A percentile compares a stretch with the other conserved stretches of the same genome.
Evolutionary conservation across 1,140 invertebrate species (phyloP).

Genomic region (Gonioctena quinquepunctata): DNA sequence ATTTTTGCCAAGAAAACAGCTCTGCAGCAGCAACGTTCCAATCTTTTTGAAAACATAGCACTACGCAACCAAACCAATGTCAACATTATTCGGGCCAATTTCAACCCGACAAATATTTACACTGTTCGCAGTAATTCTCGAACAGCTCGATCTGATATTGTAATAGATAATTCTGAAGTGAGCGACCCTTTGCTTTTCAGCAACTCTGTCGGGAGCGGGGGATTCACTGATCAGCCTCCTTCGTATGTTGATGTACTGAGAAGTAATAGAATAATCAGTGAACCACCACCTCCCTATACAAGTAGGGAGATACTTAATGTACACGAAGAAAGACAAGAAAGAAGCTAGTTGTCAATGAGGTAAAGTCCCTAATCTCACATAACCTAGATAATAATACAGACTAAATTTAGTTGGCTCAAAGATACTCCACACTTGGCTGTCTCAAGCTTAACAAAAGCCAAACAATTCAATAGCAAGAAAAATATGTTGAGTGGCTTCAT

Average conservation of each 20-base stretch:
- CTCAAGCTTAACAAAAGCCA: neutral
- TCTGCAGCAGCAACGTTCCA: conserved; percentile 34
- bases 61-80: conserved; percentile 40
- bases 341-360: neutral
- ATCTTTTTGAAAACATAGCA: conserved; percentile 31
- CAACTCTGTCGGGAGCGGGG: conserved; percentile 16
- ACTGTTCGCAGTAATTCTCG: conserved; percentile 30
- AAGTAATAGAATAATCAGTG: conserved; percentile 29
- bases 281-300: conserved; percentile 52
- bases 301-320: conserved; percentile 41
- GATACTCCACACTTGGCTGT: neutral
- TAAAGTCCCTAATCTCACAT: neutral
- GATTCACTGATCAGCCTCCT: conserved; percentile 44
- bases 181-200: conserved; percentile 41
- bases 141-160: conserved; percentile 30
- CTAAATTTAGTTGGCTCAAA: neutral
- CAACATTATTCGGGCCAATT: conserved; percentile 26
- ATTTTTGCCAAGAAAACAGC: conserved; percentile 45
- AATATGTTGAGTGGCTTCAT: neutral
- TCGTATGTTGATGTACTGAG: conserved; percentile 45
- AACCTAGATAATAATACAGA: neutral
- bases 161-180: conserved; percentile 38
- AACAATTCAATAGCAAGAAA: neutral
- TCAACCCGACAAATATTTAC: conserved; percentile 31
- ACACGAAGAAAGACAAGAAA: conserved; percentile 25